Evolutionary conservation across 2,113 vertebrate genomes (phyloP).

Genomic region (Cephalophus harveyi): DNA sequence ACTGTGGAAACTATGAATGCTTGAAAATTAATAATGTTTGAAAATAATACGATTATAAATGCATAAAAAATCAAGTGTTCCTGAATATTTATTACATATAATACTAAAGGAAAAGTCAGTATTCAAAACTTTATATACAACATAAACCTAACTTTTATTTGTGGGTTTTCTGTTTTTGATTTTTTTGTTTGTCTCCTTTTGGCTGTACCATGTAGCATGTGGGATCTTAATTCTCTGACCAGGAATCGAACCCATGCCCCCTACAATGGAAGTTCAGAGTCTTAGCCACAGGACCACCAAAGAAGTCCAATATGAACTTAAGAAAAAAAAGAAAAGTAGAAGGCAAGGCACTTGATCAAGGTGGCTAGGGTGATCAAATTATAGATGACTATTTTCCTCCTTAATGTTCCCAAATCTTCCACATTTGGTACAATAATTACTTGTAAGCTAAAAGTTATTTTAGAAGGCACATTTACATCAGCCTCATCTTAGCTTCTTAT

Average conservation of each 20-base stretch:
- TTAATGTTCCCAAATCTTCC: not conserved
- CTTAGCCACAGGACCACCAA: not conserved
- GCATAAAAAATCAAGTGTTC: not conserved
- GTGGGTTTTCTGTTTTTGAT: not conserved
- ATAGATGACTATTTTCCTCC: not conserved
- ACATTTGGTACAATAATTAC: constrained; percentile 3
- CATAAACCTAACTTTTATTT: not conserved
- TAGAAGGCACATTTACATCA: not conserved
- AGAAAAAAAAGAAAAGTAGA: not conserved
- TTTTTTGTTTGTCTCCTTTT: not conserved
- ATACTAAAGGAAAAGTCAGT: constrained; percentile 14
- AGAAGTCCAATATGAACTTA: not conserved
- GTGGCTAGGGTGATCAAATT: not conserved
- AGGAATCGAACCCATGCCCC: not conserved
- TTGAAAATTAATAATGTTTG: not conserved
- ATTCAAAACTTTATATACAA: constrained; percentile 3
- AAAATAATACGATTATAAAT: not conserved
- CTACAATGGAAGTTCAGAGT: not conserved
- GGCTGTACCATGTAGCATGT: not conserved
- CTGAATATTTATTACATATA: not conserved
- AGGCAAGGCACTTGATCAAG: not conserved
- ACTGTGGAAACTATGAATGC: not conserved
- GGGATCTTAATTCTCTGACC: not conserved
- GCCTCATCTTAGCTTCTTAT: not conserved
- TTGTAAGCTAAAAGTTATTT: constrained; percentile 5